Conservation (phyloP, 2,113 vertebrate species). For the Caretta caretta region DNA sequence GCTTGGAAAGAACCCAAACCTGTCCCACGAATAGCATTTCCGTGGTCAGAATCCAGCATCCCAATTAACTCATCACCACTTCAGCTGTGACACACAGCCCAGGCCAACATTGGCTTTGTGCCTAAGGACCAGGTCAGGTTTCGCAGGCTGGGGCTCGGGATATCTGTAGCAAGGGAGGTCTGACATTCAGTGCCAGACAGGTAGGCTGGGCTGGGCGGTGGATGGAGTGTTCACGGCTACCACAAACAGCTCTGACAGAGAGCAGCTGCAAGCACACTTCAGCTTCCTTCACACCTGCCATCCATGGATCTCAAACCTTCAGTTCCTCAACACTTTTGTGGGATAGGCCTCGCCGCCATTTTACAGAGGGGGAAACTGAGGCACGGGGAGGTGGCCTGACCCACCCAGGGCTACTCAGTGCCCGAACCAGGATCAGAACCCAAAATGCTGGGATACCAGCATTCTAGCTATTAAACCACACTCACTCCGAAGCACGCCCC, state of each 20-base stretch:
- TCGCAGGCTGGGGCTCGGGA: background rate
- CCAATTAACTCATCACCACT: too few species aligned
- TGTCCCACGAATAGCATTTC: background rate
- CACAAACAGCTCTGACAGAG: background rate
- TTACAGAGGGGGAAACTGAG: background rate
- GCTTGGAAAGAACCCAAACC: background rate
- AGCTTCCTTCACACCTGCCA: background rate
- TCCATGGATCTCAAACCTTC: background rate
- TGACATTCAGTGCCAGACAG: background rate
- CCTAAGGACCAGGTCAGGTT: background rate
- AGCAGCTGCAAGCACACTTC: background rate
- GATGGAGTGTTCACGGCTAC: background rate
- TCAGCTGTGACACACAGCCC: background rate
- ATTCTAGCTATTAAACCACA: background rate
- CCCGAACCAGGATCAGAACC: background rate
- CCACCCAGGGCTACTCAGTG: background rate
- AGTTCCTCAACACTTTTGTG: background rate
- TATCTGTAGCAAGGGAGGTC: background rate
- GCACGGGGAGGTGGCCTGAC: background rate
- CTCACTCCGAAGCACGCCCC: too few species aligned
- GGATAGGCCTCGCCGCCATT: background rate
- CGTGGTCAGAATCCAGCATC: background rate
- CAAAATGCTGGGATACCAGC: too few species aligned
- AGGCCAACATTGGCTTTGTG: background rate
- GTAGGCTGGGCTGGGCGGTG: background rate